phyloP scores from a whole-genome alignment of 2,888 invertebrate genomes.

The Drosophila quinaria region DNA sequence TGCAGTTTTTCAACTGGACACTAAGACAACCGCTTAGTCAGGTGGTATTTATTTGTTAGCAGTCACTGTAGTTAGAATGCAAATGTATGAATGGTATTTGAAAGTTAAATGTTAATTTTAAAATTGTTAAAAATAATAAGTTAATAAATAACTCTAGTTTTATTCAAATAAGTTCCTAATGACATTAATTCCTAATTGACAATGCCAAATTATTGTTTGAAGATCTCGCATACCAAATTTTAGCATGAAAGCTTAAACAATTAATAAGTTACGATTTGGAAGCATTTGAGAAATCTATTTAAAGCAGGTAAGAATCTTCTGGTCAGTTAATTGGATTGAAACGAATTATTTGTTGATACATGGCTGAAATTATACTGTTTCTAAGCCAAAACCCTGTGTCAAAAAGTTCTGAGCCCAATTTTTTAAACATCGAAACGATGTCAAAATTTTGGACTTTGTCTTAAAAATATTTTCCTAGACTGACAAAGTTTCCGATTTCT shows the following conservation, averaged over 20 bases:
- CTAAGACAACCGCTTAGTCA: not conserved
- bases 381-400: no score
- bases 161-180: not conserved
- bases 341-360: no score
- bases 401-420: no score
- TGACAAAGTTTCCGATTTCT: not conserved
- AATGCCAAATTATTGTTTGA: not conserved
- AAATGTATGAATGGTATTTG: not conserved
- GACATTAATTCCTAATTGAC: not conserved
- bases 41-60: no score
- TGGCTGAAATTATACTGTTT: no score
- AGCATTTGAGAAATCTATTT: no score
- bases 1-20: not conserved
- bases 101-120: not conserved
- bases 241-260: not conserved
- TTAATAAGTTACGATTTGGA: not conserved
- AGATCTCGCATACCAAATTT: not conserved
- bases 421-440: not conserved
- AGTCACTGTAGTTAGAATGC: constrained; percentile 1
- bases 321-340: no score
- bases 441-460: not conserved
- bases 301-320: no score
- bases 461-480: not conserved
- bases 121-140: not conserved
- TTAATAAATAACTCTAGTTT: no score